Evolutionary conservation across 2,113 vertebrate species (phyloP), one percentile per base, ranked within the genome.

Genomic region (Triplophysa dalaica): DNA sequence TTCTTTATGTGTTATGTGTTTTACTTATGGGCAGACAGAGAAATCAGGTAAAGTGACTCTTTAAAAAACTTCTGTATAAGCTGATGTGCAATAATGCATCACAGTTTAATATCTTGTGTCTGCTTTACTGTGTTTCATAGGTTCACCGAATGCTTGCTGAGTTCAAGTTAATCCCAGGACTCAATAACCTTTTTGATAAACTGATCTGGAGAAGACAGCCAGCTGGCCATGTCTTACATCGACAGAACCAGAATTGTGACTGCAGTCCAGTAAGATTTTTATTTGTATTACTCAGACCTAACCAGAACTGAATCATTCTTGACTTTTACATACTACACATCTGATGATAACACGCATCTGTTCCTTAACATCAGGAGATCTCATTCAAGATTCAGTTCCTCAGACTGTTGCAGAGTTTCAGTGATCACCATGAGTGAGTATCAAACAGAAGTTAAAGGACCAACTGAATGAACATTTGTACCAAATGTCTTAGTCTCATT

Each of bases 381-480:
- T 98, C 98, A 70, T 92, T 99, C 87, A 99, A 99, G 91, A 99
- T 99, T 87, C 97, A 98, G 87, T 99, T 99, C 85, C 87, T 99
- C 89, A 92, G 98, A 84, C 94, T 99, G 69, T 95, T 99, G 58
- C 98, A 99, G 90, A 98, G 98, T 88, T 99, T 99, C 90, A 99
- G 98, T 70, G 98, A 99, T 87, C 97, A 99, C 86, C 98, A 99
- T 0, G 97, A 99, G 98, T 99, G 91, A 96, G 96, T 94, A 38
- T 21, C 2, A 5, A 2, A 22, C 33, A 3, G 8, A 75, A 17
- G 62, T 17, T 54, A 22, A 33, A 66, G 45, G 13, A 56, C 19
- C 29, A 1, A 21, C 14, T 54, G 4, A 54, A 0, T 4, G 2
- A 1, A 19, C 14, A 6, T 54, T 54, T 54, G 3, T 17, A 16